Evolutionary conservation across 2,113 vertebrate species (phyloP).

Genomic region (Pedetes capensis): DNA sequence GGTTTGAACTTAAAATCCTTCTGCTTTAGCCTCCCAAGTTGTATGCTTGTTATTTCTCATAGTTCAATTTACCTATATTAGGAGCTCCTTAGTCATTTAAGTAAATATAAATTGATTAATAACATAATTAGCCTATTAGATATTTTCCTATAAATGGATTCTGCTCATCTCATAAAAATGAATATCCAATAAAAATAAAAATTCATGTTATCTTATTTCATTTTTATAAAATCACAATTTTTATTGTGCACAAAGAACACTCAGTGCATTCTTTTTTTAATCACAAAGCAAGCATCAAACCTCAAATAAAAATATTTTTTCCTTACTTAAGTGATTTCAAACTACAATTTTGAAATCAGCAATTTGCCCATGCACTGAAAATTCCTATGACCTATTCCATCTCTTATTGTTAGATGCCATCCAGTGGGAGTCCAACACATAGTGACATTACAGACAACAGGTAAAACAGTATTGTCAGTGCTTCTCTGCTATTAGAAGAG

Average conservation of each 20-base stretch:
- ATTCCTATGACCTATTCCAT: conserved; percentile 26
- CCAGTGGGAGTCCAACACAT: too few relatives aligned
- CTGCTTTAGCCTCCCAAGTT: too few relatives aligned
- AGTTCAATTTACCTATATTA: background rate
- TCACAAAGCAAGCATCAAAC: background rate
- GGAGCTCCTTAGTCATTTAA: background rate
- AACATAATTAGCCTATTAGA: background rate
- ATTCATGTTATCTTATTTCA: too few relatives aligned
- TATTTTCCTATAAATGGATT: background rate
- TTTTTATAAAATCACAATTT: conserved; percentile 36
- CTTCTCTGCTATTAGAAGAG: too few relatives aligned
- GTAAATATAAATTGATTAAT: background rate
- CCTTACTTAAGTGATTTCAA: conserved; percentile 41
- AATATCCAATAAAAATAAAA: background rate
- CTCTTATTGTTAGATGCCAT: too few relatives aligned
- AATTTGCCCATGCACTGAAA: conserved; percentile 35
- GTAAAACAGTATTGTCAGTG: too few relatives aligned
- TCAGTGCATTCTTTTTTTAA: background rate
- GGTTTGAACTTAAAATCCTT: too few relatives aligned
- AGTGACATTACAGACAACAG: too few relatives aligned
- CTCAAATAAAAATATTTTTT: conserved; percentile 42
- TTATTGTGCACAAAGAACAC: background rate
- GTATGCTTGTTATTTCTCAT: background rate
- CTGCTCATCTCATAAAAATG: background rate
- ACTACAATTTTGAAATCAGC: conserved; percentile 10